These are phyloP conservation scores for Pseudochirops cupreus DNA, from an alignment of 2,797 vertebrate genomes.

Conservation along the genomic window DNA sequence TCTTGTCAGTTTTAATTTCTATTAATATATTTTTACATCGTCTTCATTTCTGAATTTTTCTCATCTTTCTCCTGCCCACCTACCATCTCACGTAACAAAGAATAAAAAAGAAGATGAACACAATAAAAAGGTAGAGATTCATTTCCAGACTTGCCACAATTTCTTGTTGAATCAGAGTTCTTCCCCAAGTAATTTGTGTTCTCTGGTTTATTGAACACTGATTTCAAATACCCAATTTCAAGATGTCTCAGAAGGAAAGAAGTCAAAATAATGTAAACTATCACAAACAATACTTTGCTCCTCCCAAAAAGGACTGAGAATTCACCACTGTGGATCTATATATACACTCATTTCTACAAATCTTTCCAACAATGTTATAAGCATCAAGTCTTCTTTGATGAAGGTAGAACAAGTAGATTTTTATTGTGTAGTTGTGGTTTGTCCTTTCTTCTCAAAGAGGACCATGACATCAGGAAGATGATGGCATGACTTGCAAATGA, in stretches of 20 bases:
- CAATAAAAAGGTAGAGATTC: not conserved
- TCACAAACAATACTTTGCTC: not conserved
- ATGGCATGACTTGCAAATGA: no score
- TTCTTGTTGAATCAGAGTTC: not conserved
- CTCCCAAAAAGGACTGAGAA: not conserved
- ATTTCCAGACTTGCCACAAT: not conserved
- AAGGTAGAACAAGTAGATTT: not conserved
- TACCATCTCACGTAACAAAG: not conserved
- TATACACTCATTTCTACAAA: not conserved
- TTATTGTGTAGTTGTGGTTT: no score
- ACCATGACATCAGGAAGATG: no score
- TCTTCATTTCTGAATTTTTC: not conserved
- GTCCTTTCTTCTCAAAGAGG: no score
- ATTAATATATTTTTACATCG: no score
- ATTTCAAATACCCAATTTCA: not conserved
- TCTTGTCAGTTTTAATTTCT: no score
- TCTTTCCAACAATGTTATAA: not conserved
- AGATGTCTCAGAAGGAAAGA: not conserved
- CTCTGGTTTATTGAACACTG: not conserved
- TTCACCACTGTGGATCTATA: not conserved
- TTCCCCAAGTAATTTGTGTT: not conserved
- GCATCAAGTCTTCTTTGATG: not conserved
- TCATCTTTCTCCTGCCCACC: not conserved
- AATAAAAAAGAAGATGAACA: not conserved
- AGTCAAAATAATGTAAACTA: not conserved